Evolutionary conservation across 2,888 invertebrate species (phyloP), one percentile per base, ranked within the genome.

Genomic region (Gandaritis pyraliata): DNA sequence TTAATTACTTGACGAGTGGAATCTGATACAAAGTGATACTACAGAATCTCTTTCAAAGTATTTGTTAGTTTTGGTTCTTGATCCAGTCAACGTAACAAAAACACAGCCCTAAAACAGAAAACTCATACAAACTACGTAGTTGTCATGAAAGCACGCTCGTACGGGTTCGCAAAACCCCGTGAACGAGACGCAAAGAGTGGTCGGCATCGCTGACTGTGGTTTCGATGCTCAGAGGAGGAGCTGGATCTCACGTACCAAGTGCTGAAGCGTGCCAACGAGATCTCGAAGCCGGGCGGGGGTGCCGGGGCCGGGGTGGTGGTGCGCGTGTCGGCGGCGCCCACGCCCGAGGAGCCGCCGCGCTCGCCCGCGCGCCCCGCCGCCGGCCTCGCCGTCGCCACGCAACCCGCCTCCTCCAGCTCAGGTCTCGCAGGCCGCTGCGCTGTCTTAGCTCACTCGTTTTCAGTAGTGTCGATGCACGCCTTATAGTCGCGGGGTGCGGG

Each of bases 181-280:
- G 49, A 39, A 38, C n/a, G 51, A 58, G 63, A 23, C 41, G 55
- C 50, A 30, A 50, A 41, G 23, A 43, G 48, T 54, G 57, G 6
- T 13, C 56, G 65, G 57, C 59, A 61, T 78, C 71, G 72, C 76
- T 80, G 76, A 79, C 75, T 81, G 79, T 90, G 88, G 87, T 82
- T 83, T 87, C 87, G 87, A 81, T 90, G 86, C 90, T 88, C 86
- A 90, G 89, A 91, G 92, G 93, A 93, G 88, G 96, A 97, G 94
- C 95, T 97, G 94, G 97, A 98, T 94, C 96, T 96, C 93, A 97
- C 97, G 90, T 98, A 98, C 94, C 97, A 97, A 94, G 97, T 97
- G 88, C 95, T 98, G 94, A 97, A 97, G 94, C 97, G 97, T 90
- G 97, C 97, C 83, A 97, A 97, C 86, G 97, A 97, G 94, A 96